Base-by-base conservation (phyloP, 2,113 vertebrate species). In the Menura novaehollandiae region DNA sequence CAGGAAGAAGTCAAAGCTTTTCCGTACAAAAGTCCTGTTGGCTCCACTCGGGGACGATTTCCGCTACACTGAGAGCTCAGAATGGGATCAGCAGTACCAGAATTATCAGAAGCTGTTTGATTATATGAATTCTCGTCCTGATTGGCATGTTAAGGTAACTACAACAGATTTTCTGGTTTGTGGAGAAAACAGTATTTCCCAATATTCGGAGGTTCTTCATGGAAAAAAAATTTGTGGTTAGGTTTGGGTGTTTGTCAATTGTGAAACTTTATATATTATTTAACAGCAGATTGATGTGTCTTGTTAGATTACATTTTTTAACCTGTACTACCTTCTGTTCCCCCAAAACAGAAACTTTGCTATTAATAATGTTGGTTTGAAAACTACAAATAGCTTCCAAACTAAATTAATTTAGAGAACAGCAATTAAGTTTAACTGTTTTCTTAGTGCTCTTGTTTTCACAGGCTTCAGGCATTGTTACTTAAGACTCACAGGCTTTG, bases 91-190 rank as follows among this genome's bases (percentile, higher is more conserved):
- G 52, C 99, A 99, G 96, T 99, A 98, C 95, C 97, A 95, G 63
- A 99, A 99, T 97, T 99, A 99, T 92, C 99, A 99, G 93, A 98
- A 98, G 49, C 98, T 99, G 9, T 99, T 99, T 89, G 98, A 99
- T 96, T 99, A 98, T 96, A 99, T 99, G 97, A 98, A 99, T 92
- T 98, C 98, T 88, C 98, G 98, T 72, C 98, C 99, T 28, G 98
- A 98, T 35, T 98, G 99, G 47, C 98, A 98, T 41, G 97, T 99
- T 96, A 98, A 99, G 99, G 99, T 99, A 98, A 97, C 81, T 60
- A 60, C 24, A 85, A 32, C 6, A 39, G 46, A 64, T 55, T 33
- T 37, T 75, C 77, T 79, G 20, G 3, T 85, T 83, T 79, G 13
- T 82, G 46, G 11, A 44, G 19, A 27, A 76, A 73, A 49, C 8